A percentile compares a stretch with the other conserved stretches of the same genome.
Conservation (phyloP, 2,888 invertebrate genomes). For the Eilema griseolum region DNA sequence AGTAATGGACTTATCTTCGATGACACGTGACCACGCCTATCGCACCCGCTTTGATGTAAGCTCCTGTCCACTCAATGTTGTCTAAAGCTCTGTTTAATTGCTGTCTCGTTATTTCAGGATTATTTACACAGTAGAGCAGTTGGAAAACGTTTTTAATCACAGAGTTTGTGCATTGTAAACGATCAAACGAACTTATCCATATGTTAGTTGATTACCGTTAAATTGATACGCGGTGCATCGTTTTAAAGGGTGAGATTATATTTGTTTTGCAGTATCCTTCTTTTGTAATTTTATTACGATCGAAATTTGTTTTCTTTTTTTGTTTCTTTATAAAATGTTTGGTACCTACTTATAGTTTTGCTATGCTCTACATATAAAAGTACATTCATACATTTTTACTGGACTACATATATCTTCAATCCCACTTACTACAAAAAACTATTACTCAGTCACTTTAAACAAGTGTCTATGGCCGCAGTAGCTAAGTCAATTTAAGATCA, state of each 20-base stretch:
- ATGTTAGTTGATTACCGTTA: slow-evolving; percentile 73
- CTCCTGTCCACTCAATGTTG: slow-evolving; percentile 66
- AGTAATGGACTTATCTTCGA: slow-evolving; percentile 60
- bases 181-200: slow-evolving; percentile 70
- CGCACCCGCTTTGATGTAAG: slow-evolving; percentile 74
- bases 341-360: too few relatives aligned
- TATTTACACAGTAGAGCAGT: slow-evolving; percentile 72
- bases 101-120: slow-evolving; percentile 86
- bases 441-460: too few relatives aligned
- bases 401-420: too few relatives aligned
- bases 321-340: background rate
- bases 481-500: too few relatives aligned
- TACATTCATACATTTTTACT: too few relatives aligned
- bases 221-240: slow-evolving; percentile 57
- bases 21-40: slow-evolving; percentile 61
- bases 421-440: too few relatives aligned
- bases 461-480: too few relatives aligned
- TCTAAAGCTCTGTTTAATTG: slow-evolving; percentile 84
- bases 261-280: background rate
- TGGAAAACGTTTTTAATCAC: slow-evolving; percentile 70
- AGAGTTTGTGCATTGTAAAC: slow-evolving; percentile 60
- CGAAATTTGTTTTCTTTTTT: background rate
- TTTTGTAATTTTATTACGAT: background rate
- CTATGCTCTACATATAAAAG: too few relatives aligned
- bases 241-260: slow-evolving; percentile 6